phyloP scores from a whole-genome alignment of 92 coral and sea anemone genomes.

The Palythoa caribaeorum region DNA sequence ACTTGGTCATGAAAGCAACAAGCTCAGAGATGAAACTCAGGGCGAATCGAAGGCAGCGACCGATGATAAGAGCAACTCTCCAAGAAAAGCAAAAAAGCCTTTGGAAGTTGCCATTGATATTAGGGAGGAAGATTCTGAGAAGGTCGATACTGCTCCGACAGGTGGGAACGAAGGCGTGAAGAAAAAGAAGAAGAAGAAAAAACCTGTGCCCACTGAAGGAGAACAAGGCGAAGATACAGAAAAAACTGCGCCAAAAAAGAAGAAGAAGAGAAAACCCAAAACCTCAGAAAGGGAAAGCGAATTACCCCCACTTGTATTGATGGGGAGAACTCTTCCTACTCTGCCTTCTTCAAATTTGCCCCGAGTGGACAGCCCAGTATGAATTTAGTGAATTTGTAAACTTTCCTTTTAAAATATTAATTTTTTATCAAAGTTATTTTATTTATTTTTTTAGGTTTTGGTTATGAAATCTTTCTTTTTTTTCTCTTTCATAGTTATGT shows the following conservation, averaged over 20 bases:
- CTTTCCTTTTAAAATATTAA: background rate
- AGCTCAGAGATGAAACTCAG: background rate
- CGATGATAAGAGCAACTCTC: background rate
- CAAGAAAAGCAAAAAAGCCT: constrained; percentile 18
- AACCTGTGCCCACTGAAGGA: constrained; percentile 9
- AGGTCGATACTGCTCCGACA: background rate
- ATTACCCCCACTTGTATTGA: constrained; percentile 32
- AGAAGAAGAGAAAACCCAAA: constrained; percentile 41
- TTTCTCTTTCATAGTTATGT: background rate
- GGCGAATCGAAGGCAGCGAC: background rate
- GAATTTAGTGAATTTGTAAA: background rate
- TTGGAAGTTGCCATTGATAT: constrained; percentile 28
- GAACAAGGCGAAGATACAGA: constrained; percentile 28
- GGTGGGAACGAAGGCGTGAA: background rate
- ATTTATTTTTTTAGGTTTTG: background rate
- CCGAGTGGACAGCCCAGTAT: constrained; percentile 16
- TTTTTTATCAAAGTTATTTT: background rate
- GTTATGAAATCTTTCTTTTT: background rate
- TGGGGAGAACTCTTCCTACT: constrained; percentile 31
- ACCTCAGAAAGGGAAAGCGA: constrained; percentile 4
- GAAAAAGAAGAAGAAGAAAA: constrained; percentile 42
- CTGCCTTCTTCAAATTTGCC: background rate
- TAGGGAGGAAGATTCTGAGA: constrained; percentile 1
- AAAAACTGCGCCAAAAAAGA: constrained; percentile 30
- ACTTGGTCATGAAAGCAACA: background rate